A percentile compares a stretch with the other conserved stretches of the same genome.
Conservation (phyloP, 2,888 invertebrate genomes). For the Lithophane semibrunnea region DNA sequence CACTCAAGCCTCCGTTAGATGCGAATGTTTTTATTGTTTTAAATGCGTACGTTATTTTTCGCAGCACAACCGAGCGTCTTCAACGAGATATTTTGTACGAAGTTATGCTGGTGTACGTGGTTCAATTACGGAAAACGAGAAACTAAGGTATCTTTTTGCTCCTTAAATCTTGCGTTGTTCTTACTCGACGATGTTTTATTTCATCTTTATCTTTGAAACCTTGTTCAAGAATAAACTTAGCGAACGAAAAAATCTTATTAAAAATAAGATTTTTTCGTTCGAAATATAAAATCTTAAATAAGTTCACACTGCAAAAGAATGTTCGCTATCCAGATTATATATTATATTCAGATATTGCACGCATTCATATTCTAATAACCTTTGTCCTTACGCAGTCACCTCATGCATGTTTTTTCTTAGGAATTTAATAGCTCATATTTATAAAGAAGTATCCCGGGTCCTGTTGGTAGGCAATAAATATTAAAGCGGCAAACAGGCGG, state of each 20-base stretch:
- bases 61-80: slow-evolving; percentile 74
- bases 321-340: neutral
- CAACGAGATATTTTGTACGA: slow-evolving; percentile 77
- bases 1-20: slow-evolving; percentile 83
- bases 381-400: slow-evolving; percentile 47
- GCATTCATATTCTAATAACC: slow-evolving; percentile 16
- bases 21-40: slow-evolving; percentile 87
- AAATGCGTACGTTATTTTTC: slow-evolving; percentile 86
- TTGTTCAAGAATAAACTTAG: slow-evolving; percentile 41
- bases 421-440: slow-evolving; percentile 77
- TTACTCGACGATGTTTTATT: slow-evolving; percentile 60
- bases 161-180: slow-evolving; percentile 60
- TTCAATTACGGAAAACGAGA: slow-evolving; percentile 77
- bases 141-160: slow-evolving; percentile 65
- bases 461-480: slow-evolving; percentile 78
- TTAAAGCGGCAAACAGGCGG: slow-evolving; percentile 78
- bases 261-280: slow-evolving; percentile 37
- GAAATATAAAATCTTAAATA: slow-evolving; percentile 17
- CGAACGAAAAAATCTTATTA: neutral
- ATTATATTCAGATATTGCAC: slow-evolving; percentile 5
- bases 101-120: slow-evolving; percentile 80
- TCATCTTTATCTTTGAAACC: slow-evolving; percentile 55
- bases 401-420: slow-evolving; percentile 65
- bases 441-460: slow-evolving; percentile 72
- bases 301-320: neutral